Evolutionary conservation across 1,140 invertebrate genomes (phyloP), one percentile per base, ranked within the genome.

Genomic region (Drosophila dunni): DNA sequence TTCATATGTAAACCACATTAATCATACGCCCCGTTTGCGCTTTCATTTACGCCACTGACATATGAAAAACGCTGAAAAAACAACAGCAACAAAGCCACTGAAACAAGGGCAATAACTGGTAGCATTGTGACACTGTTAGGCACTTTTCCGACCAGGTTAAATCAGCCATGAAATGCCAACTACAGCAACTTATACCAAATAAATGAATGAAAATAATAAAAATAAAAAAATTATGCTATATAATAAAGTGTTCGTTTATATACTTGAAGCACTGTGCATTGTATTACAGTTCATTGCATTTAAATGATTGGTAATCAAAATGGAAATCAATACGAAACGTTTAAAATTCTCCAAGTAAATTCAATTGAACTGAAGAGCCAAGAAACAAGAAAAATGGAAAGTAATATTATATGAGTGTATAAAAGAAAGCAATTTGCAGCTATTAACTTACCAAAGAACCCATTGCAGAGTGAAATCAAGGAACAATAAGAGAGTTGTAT

Each of bases 1-100:
- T 80, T 88, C 85, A 84, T 88, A 88, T 88, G 84, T 88, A 84
- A 88, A 88, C 84, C 84, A 84, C 84, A 88, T 88, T 88, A 88
- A 88, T 88, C 84, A 88, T 88, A 88, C 84, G 84, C 84, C 84
- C 84, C 80, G 84, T 88, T 88, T 89, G 84, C 84, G 77, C 80
- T 88, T 88, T 88, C 83, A 88, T 89, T 88, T 89, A 83, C 83
- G 84, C 83, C 83, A 83, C 83, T 88, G 83, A 88, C 83, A 88
- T 79, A 83, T 88, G 83, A 76, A 86, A 70, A 86, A 82, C 67
- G 71, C 42, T 77, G 78, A 65, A 65, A 65, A 66, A 72, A 65
- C 80, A 57, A 65, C 51, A 78, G 66, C 62, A 81, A 81, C 66
- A 67, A 65, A 54, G 40, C 50, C 50, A 34, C 50, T 34, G 50